Conservation (phyloP, 30 jellyfish, hydroid and myxozoan species). For the Sanderia malayensis region DNA sequence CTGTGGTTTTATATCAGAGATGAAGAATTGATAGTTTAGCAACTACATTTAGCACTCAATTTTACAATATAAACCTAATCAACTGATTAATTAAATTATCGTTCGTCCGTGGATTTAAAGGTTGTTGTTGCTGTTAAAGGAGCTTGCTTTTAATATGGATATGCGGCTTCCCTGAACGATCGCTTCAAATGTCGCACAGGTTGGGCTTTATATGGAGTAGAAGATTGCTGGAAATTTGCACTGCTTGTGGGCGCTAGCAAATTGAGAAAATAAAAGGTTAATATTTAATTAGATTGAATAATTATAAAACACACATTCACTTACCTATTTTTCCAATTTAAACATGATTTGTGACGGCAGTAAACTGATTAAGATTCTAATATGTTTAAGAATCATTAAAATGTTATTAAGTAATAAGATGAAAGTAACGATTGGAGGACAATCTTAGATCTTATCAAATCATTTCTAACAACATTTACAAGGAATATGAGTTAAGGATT, state of each 20-base stretch:
- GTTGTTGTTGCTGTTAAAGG: not conserved
- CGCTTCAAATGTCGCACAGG: constrained; percentile 77
- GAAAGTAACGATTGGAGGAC: too few species aligned
- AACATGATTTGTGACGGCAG: not conserved
- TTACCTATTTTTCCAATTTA: not conserved
- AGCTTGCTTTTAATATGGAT: constrained; percentile 63
- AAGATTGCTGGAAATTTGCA: constrained; percentile 47
- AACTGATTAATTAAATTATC: not conserved
- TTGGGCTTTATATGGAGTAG: constrained; percentile 63
- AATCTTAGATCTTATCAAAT: not conserved
- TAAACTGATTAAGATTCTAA: not conserved
- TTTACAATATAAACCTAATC: not conserved
- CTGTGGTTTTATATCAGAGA: not conserved
- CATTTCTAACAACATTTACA: not conserved
- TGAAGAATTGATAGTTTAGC: not conserved
- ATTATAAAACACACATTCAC: not conserved
- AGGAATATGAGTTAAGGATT: constrained; percentile 51
- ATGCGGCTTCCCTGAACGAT: constrained; percentile 64
- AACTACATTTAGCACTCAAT: not conserved
- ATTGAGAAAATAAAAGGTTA: constrained; percentile 29
- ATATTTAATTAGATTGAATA: not conserved
- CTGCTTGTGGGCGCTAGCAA: constrained; percentile 78
- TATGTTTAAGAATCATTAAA: too few species aligned
- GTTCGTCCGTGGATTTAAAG: constrained; percentile 1
- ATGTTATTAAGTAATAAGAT: too few species aligned